Percentiles rank a stretch among this genome's conserved stretches.
Conservation (phyloP, 2,797 vertebrate genomes). For the Falco concolor region DNA sequence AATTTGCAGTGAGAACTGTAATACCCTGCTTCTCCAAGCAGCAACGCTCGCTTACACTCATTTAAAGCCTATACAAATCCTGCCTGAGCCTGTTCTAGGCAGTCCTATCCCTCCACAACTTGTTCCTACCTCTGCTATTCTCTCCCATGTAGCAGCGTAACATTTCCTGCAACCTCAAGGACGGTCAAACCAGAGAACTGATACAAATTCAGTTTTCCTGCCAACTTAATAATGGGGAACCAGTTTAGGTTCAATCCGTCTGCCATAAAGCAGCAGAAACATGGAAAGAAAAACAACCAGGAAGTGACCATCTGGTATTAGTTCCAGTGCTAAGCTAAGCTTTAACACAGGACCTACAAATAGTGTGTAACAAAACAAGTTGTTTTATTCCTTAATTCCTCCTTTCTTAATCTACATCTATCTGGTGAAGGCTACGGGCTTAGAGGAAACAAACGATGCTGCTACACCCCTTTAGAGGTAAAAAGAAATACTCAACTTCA, state of each 20-base stretch:
- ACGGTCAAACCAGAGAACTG: neutral
- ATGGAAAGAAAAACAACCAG: neutral
- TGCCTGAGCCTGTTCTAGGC: constrained; percentile 2
- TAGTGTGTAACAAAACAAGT: rapidly evolving
- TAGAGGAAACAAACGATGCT: neutral
- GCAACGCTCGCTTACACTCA: neutral
- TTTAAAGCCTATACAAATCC: neutral
- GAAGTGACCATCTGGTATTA: neutral
- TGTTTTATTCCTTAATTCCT: neutral
- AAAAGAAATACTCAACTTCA: neutral
- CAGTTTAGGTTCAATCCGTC: neutral
- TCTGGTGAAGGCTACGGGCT: rapidly evolving
- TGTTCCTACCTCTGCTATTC: neutral
- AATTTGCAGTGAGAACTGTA: neutral
- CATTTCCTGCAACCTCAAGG: neutral
- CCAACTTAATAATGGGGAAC: neutral
- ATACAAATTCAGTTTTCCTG: neutral
- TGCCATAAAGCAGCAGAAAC: neutral
- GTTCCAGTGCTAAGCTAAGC: neutral
- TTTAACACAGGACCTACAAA: neutral
- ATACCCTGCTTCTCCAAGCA: neutral
- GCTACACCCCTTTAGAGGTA: neutral
- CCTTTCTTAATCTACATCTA: neutral
- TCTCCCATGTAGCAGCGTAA: neutral
- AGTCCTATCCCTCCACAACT: neutral